phyloP scores from a whole-genome alignment of 2,888 invertebrate species.

The Adelphocoris suturalis region DNA sequence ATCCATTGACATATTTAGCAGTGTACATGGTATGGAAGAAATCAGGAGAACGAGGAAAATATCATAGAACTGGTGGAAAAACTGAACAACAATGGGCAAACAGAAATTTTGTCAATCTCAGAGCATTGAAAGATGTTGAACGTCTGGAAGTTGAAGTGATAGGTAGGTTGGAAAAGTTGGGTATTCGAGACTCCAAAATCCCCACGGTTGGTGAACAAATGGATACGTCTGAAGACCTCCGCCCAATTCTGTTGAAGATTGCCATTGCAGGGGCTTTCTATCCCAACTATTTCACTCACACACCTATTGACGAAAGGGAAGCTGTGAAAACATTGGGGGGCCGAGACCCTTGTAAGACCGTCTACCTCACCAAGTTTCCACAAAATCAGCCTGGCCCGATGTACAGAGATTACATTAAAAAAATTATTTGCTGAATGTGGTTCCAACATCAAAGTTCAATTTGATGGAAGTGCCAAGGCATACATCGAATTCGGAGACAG shows the following conservation, averaged over 20 bases:
- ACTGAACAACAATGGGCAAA: slow-evolving; percentile 84
- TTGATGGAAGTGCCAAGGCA: slow-evolving; percentile 82
- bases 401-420: slow-evolving; percentile 84
- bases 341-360: slow-evolving; percentile 88
- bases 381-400: slow-evolving; percentile 84
- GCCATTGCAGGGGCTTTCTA: too few species aligned
- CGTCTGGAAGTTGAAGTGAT: too few species aligned
- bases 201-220: too few species aligned
- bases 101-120: slow-evolving; percentile 85
- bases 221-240: too few species aligned
- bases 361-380: slow-evolving; percentile 82
- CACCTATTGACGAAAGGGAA: slow-evolving; percentile 82
- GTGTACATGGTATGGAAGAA: slow-evolving; percentile 84
- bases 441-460: slow-evolving; percentile 80
- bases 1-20: slow-evolving; percentile 89
- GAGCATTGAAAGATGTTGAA: too few species aligned
- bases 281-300: slow-evolving; percentile 89
- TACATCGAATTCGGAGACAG: slow-evolving; percentile 82
- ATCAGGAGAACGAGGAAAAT: slow-evolving; percentile 75
- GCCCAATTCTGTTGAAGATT: too few species aligned
- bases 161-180: too few species aligned
- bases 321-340: slow-evolving; percentile 85
- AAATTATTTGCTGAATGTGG: slow-evolving; percentile 81
- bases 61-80: slow-evolving; percentile 79
- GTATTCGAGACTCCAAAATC: too few species aligned